Conservation (phyloP, 2,797 vertebrate genomes). For the Champsocephalus gunnari region DNA sequence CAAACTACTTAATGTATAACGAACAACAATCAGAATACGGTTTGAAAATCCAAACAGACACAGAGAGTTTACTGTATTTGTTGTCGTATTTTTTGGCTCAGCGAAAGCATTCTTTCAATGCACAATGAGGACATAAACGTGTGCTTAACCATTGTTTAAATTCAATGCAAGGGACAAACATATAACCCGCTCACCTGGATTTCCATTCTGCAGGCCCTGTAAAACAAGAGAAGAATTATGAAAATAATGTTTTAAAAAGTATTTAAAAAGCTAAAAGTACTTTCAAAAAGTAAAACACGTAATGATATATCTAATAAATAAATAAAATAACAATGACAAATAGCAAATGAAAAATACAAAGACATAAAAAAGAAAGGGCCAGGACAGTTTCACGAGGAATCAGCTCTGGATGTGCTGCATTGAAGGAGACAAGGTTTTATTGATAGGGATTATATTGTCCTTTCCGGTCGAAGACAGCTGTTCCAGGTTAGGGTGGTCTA, state of each 20-base stretch:
- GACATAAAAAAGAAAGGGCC: background rate
- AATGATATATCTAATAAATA: too few relatives aligned
- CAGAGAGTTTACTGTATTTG: background rate
- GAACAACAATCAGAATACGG: background rate
- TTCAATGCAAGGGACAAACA: conserved; percentile 6
- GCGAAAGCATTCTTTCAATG: background rate
- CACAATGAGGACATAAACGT: background rate
- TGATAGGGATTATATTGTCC: too few relatives aligned
- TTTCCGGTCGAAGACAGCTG: too few relatives aligned
- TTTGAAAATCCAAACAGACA: background rate
- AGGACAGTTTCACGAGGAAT: background rate
- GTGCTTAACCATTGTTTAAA: conserved; percentile 5
- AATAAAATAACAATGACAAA: too few relatives aligned
- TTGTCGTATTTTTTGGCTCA: background rate
- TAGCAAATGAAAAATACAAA: too few relatives aligned
- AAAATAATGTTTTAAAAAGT: conserved; percentile 6
- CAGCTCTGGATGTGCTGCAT: too few relatives aligned
- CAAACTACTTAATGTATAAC: background rate
- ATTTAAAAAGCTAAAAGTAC: too few relatives aligned
- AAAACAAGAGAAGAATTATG: conserved; percentile 29
- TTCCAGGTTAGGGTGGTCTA: too few relatives aligned
- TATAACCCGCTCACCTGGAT: conserved; percentile 70
- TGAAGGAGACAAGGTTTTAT: too few relatives aligned
- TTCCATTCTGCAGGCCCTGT: conserved; percentile 58
- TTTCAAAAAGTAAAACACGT: too few relatives aligned